phyloP scores from a whole-genome alignment of 2,113 vertebrate species.

The Strix uralensis region DNA sequence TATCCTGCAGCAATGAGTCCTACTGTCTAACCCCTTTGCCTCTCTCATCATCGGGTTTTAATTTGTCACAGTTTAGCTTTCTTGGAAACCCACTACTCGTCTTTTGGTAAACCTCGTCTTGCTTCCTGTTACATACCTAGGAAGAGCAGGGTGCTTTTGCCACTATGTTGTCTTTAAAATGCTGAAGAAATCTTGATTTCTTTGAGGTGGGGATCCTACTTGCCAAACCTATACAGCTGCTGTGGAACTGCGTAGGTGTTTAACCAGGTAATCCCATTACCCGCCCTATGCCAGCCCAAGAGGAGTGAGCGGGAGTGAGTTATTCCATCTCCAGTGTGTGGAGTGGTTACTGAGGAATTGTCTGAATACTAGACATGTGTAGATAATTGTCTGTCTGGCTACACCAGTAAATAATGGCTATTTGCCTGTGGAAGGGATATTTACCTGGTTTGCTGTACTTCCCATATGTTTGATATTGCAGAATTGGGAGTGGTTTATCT shows the following conservation, averaged over 20 bases:
- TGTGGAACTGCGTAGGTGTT: neutral
- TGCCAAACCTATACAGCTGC: neutral
- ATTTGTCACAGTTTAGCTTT: constrained; percentile 36
- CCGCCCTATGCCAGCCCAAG: neutral
- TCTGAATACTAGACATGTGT: fast-evolving
- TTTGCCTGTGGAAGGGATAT: neutral
- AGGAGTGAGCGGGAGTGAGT: neutral
- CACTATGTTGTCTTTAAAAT: neutral
- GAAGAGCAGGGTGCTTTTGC: neutral
- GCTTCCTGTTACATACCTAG: neutral
- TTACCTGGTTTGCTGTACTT: neutral
- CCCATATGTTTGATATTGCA: fast-evolving
- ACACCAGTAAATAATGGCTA: neutral
- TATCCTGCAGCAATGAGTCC: neutral
- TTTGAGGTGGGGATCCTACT: neutral
- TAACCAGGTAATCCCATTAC: neutral
- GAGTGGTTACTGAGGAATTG: neutral
- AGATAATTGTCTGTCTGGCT: neutral
- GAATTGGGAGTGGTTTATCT: neutral
- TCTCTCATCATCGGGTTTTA: constrained; percentile 25
- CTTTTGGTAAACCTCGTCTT: neutral
- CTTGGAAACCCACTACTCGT: constrained; percentile 12
- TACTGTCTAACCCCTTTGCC: neutral
- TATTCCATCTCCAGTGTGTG: neutral
- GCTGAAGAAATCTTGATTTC: neutral